A percentile compares a stretch with the other conserved stretches of the same genome.
Evolutionary conservation across 1,140 invertebrate species (phyloP).

Genomic region (Mamestra configurata): DNA sequence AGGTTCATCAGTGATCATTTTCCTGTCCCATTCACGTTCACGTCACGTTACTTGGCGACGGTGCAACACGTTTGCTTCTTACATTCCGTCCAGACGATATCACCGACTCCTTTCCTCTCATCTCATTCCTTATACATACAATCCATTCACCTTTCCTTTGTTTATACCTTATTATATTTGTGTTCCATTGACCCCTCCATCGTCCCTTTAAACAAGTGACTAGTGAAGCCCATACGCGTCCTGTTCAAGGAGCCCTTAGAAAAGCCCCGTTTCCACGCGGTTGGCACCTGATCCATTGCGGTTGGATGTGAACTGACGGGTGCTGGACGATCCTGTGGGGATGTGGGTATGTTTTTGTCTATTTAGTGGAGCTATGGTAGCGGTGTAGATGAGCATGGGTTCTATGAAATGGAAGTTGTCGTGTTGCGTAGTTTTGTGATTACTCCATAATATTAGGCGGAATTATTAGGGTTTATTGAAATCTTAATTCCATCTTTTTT

Average conservation of each 20-base stretch:
- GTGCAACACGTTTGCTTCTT: too few species aligned
- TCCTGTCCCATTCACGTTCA: too few species aligned
- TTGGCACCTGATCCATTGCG: constrained; percentile 36
- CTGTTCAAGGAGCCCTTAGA: constrained; percentile 64
- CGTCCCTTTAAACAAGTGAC: not conserved
- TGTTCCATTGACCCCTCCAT: not conserved
- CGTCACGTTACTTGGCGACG: too few species aligned
- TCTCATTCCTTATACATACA: too few species aligned
- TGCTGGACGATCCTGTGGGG: not conserved
- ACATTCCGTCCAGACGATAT: too few species aligned
- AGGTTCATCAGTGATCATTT: too few species aligned
- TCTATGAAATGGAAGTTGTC: not conserved
- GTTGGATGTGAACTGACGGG: constrained; percentile 15
- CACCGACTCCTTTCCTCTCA: too few species aligned
- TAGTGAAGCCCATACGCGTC: not conserved
- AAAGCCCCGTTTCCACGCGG: constrained; percentile 46
- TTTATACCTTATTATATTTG: not conserved
- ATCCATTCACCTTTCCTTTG: too few species aligned
- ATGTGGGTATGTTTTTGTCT: not conserved
- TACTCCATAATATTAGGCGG: too few species aligned
- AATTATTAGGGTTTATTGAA: too few species aligned
- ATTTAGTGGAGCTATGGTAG: not conserved
- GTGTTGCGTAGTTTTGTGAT: not conserved
- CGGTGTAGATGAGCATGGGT: not conserved
- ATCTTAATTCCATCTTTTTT: too few species aligned